phyloP scores from a whole-genome alignment of 2,797 vertebrate genomes.

The Neopelma chrysocephalum region DNA sequence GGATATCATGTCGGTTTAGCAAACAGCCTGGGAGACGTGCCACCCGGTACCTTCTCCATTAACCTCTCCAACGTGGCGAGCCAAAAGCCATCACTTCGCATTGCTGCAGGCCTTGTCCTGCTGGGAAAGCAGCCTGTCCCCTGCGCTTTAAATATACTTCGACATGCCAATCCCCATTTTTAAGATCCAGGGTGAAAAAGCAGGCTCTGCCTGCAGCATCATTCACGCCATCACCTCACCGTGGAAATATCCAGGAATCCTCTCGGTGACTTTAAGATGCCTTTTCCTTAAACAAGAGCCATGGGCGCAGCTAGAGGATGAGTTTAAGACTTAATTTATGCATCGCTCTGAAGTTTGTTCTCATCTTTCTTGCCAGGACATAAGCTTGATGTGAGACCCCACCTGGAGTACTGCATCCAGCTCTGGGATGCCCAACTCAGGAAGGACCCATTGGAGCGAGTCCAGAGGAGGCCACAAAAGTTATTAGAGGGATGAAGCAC shows the following conservation, averaged over 20 bases:
- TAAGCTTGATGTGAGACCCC: not conserved
- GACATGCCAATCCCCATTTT: not conserved
- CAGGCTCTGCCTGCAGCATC: not conserved
- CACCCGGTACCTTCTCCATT: constrained; percentile 21
- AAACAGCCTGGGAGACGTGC: not conserved
- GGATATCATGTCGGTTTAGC: not conserved
- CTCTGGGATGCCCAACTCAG: not conserved
- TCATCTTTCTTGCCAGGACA: accelerated
- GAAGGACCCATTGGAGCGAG: not conserved
- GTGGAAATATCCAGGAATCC: not conserved
- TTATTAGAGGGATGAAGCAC: not conserved
- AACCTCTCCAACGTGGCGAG: constrained; percentile 10
- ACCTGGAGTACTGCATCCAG: not conserved
- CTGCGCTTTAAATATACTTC: not conserved
- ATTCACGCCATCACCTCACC: not conserved
- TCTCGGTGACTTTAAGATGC: not conserved
- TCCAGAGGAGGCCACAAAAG: not conserved
- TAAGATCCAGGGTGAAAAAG: not conserved
- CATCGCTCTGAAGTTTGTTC: not conserved
- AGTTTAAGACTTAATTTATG: not conserved
- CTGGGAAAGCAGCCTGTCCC: constrained; percentile 49
- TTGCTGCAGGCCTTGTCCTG: constrained; percentile 30
- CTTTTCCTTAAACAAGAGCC: not conserved
- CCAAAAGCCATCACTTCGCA: not conserved
- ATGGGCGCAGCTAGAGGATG: not conserved